Conservation (phyloP, 1,140 invertebrate species). For the Sminthurides bifidus region DNA sequence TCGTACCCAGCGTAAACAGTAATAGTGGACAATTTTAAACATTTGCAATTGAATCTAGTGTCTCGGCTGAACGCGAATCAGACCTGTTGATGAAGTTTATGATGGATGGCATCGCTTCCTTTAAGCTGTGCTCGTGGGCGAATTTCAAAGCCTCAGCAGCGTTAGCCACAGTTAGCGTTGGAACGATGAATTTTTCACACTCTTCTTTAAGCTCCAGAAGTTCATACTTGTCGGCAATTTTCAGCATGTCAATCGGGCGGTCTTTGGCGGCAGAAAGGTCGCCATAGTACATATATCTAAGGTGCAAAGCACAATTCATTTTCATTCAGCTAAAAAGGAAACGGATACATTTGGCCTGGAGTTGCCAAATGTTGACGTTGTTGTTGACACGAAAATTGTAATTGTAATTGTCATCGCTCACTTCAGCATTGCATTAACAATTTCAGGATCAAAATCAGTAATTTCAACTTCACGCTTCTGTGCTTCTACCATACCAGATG, state of each 20-base stretch:
- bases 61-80: no score
- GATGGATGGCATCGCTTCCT: slow-evolving; percentile 15
- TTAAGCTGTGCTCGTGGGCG: slow-evolving; percentile 24
- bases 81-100: slow-evolving; percentile 27
- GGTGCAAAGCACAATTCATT: no score
- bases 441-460: slow-evolving; percentile 26
- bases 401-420: no score
- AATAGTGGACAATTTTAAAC: no score
- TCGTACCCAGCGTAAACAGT: no score
- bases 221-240: slow-evolving; percentile 30
- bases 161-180: slow-evolving; percentile 23
- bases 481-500: slow-evolving; percentile 15
- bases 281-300: no score
- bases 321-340: no score
- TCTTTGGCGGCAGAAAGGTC: slow-evolving; percentile 18
- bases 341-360: no score
- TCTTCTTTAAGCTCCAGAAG: slow-evolving; percentile 24
- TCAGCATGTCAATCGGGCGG: slow-evolving; percentile 19
- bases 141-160: slow-evolving; percentile 22
- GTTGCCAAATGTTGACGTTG: no score
- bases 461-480: slow-evolving; percentile 18
- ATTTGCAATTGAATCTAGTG: no score
- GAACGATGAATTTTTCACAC: slow-evolving; percentile 22
- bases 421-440: slow-evolving; percentile 28
- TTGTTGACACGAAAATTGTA: no score